Evolutionary conservation across 92 coral and sea anemone genomes (phyloP), one percentile per base, ranked within the genome.

Genomic region (Epizoanthus illoricatus): DNA sequence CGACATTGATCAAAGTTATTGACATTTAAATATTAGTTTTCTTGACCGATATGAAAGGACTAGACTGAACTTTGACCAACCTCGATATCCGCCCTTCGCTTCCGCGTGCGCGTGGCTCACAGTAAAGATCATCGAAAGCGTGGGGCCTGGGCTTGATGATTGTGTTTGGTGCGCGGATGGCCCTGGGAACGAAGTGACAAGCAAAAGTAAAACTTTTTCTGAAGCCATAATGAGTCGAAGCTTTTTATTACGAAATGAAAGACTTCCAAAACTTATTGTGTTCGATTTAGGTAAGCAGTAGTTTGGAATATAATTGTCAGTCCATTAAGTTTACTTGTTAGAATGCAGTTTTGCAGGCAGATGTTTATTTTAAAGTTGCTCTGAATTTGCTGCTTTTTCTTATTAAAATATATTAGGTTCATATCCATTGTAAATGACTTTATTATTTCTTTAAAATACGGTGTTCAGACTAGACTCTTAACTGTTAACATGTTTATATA

Each of bases 271-370:
- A 74, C 47, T 91, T 4, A 86, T 91, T 7, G 94, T 91, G 49
- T 91, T 91, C 80, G 94, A 91, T 71, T 81, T 91, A 71, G 94
- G 94, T 88, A 84, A 86, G 15, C 41, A 10, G 23, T 78, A 11
- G 13, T 3, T 41, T 18, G 42, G 16, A 58, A 78, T 39, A 39
- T 13, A 13, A 16, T 63, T 56, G 40, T 20, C n/a, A n/a, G 43
- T 18, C 24, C 59, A 78, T 58, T 19, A 60, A 47, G 62, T 58
- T 42, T 42, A 42, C 47, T 5, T 3, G 47, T 42, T 42, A 42
- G 47, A 5, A 42, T 42, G 47, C 5, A 42, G 47, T 5, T 42
- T 42, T 42, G 47, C 47, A 42, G 5, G 47, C 47, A 3, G 47
- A 42, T 42, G 5, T n/a, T n/a, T n/a, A n/a, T n/a, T n/a, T n/a